phyloP scores from a whole-genome alignment of 2,797 vertebrate genomes.

The Odontamblyopus lacepedii region DNA sequence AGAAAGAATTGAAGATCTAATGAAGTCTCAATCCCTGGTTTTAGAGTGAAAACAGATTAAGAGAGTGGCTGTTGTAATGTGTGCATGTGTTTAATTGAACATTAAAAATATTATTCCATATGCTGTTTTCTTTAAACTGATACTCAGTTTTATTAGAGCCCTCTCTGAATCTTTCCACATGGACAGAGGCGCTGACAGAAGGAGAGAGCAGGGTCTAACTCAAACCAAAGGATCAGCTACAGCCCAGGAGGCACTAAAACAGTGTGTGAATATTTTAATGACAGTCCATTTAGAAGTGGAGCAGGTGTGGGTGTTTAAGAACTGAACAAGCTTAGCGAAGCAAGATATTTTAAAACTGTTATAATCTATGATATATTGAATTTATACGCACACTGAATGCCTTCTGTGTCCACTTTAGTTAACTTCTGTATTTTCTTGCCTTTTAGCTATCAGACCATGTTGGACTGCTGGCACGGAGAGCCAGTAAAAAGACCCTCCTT shows the following conservation, averaged over 20 bases:
- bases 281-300: constrained; percentile 23
- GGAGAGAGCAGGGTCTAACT: constrained; percentile 14
- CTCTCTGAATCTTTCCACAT: constrained; percentile 57
- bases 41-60: no score
- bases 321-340: not conserved
- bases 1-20: no score
- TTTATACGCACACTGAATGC: not conserved
- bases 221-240: constrained; percentile 41
- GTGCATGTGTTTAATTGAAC: no score
- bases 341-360: constrained; percentile 17
- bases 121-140: not conserved
- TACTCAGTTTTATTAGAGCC: not conserved
- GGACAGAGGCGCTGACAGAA: constrained; percentile 66
- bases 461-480: constrained; percentile 90
- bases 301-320: constrained; percentile 22
- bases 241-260: constrained; percentile 27
- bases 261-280: constrained; percentile 23
- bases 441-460: constrained; percentile 91
- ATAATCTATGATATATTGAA: not conserved
- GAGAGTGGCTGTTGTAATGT: no score
- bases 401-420: constrained; percentile 1
- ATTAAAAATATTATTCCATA: no score
- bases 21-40: no score
- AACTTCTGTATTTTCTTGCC: constrained; percentile 27
- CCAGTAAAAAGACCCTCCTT: constrained; percentile 86